phyloP scores from a whole-genome alignment of 2,797 vertebrate genomes.

The Brachymystax lenok region DNA sequence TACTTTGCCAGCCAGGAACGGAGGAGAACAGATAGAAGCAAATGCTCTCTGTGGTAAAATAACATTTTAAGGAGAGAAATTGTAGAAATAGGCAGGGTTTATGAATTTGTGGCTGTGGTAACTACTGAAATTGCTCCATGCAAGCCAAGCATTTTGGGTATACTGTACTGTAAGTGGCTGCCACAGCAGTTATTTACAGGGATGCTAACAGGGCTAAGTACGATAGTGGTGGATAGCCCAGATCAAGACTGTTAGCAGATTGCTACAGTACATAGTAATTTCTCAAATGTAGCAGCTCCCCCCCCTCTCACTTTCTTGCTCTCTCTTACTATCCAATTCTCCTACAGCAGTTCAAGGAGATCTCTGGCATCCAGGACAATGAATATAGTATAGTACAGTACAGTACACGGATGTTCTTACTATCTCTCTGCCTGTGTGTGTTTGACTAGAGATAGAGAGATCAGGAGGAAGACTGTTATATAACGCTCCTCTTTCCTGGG shows the following conservation, averaged over 20 bases:
- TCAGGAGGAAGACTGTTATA: neutral
- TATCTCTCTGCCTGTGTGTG: neutral
- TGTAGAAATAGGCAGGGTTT: too few relatives aligned
- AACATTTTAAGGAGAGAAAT: too few relatives aligned
- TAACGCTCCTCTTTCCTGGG: neutral
- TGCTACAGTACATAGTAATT: neutral
- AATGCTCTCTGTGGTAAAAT: too few relatives aligned
- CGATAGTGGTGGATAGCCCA: neutral
- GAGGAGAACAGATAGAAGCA: too few relatives aligned
- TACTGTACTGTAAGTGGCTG: neutral
- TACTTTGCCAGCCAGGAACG: too few relatives aligned
- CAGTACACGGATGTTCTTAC: neutral
- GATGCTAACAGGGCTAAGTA: neutral
- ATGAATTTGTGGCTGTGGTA: too few relatives aligned
- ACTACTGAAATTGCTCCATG: too few relatives aligned
- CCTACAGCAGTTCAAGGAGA: neutral
- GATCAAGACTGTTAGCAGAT: slow-evolving; percentile 15
- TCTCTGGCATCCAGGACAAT: too few relatives aligned
- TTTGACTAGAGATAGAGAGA: neutral
- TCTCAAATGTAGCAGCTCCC: neutral
- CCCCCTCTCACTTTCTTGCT: neutral
- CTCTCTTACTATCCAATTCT: neutral
- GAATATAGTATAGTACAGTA: neutral
- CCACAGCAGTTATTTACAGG: neutral
- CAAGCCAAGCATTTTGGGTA: neutral